These are phyloP conservation scores for Coptotermes formosanus DNA, from an alignment of 1,140 invertebrate species.

Conservation along the genomic window DNA sequence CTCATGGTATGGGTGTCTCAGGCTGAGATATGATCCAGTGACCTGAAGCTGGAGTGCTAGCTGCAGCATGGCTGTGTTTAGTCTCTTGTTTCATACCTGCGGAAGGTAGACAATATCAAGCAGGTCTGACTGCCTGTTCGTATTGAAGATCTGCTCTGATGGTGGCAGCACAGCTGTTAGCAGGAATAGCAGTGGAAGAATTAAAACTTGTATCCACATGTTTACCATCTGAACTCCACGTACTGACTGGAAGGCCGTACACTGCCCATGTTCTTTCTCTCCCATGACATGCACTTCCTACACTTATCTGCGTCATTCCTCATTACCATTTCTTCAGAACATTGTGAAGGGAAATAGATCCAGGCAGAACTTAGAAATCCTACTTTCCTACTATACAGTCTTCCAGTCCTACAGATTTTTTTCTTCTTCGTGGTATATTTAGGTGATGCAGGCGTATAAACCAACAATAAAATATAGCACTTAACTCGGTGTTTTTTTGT, in stretches of 20 bases:
- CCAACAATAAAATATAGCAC: no score
- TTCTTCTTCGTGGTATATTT: no score
- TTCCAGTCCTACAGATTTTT: no score
- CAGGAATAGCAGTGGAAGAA: background rate
- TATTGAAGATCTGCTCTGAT: slow-evolving; percentile 1
- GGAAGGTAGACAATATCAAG: background rate
- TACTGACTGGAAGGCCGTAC: background rate
- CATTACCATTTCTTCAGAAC: background rate
- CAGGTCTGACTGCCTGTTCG: background rate
- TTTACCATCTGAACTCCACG: background rate
- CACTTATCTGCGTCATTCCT: background rate
- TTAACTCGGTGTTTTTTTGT: no score
- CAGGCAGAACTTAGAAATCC: no score
- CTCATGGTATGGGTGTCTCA: no score
- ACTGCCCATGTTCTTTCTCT: background rate
- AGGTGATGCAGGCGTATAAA: no score
- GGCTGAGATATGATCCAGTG: no score
- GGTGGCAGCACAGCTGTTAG: background rate
- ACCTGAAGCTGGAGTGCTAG: no score
- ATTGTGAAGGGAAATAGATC: background rate
- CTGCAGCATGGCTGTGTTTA: no score
- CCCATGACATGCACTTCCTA: background rate
- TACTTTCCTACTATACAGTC: no score
- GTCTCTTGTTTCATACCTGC: background rate
- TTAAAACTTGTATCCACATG: background rate